Percentiles rank a stretch among this genome's conserved stretches.
These are phyloP conservation scores for Cephalopterus ornatus DNA, from an alignment of 2,113 vertebrate genomes.

Conservation along the genomic window DNA sequence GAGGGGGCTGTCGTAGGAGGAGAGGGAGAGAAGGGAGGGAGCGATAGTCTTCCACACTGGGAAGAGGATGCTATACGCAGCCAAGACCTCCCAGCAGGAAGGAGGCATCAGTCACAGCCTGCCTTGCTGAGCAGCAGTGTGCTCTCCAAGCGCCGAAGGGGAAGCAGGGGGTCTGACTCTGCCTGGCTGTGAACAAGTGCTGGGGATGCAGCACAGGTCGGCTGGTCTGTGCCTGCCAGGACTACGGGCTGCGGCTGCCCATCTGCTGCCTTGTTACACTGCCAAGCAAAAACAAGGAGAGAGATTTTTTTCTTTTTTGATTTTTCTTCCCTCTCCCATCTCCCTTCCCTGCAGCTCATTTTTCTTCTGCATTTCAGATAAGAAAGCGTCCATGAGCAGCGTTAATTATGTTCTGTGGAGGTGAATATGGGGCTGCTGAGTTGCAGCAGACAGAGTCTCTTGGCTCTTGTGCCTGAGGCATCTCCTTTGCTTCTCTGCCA, in stretches of 20 bases:
- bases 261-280: not conserved
- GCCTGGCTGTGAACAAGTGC: not conserved
- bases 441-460: accelerated
- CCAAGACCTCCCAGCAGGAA: not conserved
- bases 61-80: not conserved
- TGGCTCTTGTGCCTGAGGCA: not conserved
- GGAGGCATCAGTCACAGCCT: not conserved
- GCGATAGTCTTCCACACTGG: not conserved
- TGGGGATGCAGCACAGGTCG: not conserved
- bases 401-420: slow-evolving; percentile 56
- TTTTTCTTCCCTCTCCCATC: not conserved
- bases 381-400: not conserved
- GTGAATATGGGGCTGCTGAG: not conserved
- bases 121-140: not conserved
- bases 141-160: not conserved
- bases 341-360: slow-evolving; percentile 17
- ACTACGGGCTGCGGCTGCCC: not conserved
- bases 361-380: slow-evolving; percentile 56
- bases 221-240: not conserved
- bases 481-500: not conserved
- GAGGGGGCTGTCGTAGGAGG: not conserved
- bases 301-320: not conserved
- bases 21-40: not conserved
- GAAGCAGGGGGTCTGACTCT: not conserved
- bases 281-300: not conserved